Evolutionary conservation across 2,888 invertebrate species (phyloP), one percentile per base, ranked within the genome.

Genomic region (Callyntrura guangdongensis): DNA sequence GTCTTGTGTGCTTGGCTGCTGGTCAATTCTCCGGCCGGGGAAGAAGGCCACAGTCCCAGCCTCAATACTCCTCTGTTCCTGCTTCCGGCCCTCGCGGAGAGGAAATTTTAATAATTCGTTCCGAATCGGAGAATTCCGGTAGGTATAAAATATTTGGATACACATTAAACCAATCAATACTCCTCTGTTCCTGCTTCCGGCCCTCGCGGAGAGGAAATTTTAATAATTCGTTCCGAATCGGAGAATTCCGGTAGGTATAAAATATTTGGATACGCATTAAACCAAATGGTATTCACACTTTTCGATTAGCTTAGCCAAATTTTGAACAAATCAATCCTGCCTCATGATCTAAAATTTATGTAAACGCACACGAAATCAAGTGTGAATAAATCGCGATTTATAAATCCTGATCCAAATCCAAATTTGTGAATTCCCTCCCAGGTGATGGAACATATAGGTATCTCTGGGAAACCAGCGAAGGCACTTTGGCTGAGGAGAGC

Each of bases 371-470:
- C n/a, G n/a, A n/a, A n/a, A n/a, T n/a, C n/a, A n/a, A n/a, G n/a
- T n/a, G n/a, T n/a, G n/a, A n/a, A n/a, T n/a, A n/a, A n/a, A n/a
- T n/a, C n/a, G n/a, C n/a, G n/a, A n/a, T n/a, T n/a, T n/a, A n/a
- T n/a, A n/a, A n/a, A n/a, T n/a, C n/a, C n/a, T n/a, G n/a, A n/a
- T n/a, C n/a, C n/a, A n/a, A n/a, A n/a, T n/a, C n/a, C n/a, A n/a
- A n/a, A n/a, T n/a, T n/a, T n/a, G n/a, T n/a, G n/a, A n/a, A n/a
- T n/a, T n/a, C n/a, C n/a, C n/a, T n/a, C n/a, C n/a, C n/a, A n/a
- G 92, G 91, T 20, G 92, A 92, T 69, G 92, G 92, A 45, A 91
- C 91, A 27, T 92, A 92, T 89, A 85, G 91, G 11, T 92, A 86
- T 59, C 20, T 91, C 12, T 92, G 79, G 49, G 92, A 92, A 86